Percentiles rank a stretch among this genome's conserved stretches.
Conservation (phyloP, 92 coral and sea anemone species). For the Paragorgia papillata region DNA sequence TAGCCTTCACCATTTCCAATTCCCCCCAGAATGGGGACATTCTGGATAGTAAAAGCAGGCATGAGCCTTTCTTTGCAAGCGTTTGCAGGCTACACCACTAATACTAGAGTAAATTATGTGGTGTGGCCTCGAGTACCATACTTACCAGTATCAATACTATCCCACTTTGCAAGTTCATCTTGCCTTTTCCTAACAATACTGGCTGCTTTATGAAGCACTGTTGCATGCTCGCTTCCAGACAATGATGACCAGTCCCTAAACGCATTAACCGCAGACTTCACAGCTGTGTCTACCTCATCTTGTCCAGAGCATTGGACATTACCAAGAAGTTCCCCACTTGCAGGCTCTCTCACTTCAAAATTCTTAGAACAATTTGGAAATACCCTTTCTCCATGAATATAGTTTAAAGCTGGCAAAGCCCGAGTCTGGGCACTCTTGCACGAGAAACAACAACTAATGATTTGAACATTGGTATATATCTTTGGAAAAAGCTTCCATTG, state of each 20-base stretch:
- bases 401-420: slow-evolving; percentile 59
- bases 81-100: no score
- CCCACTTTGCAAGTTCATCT: slow-evolving; percentile 74
- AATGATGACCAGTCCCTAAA: slow-evolving; percentile 75
- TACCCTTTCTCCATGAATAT: slow-evolving; percentile 70
- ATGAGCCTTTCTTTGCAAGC: no score
- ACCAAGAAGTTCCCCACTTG: slow-evolving; percentile 79
- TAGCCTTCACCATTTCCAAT: no score
- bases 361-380: slow-evolving; percentile 64
- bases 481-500: background rate
- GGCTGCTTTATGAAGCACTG: slow-evolving; percentile 71
- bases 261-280: slow-evolving; percentile 66
- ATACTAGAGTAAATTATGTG: no score
- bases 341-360: slow-evolving; percentile 70
- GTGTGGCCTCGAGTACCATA: no score
- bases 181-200: slow-evolving; percentile 68
- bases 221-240: slow-evolving; percentile 81
- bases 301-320: slow-evolving; percentile 78
- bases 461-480: background rate
- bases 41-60: no score
- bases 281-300: slow-evolving; percentile 78
- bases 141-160: slow-evolving; percentile 83
- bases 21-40: no score
- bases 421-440: background rate
- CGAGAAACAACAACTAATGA: background rate